phyloP scores from a whole-genome alignment of 1,140 invertebrate species.

The Pomacea maculata region DNA sequence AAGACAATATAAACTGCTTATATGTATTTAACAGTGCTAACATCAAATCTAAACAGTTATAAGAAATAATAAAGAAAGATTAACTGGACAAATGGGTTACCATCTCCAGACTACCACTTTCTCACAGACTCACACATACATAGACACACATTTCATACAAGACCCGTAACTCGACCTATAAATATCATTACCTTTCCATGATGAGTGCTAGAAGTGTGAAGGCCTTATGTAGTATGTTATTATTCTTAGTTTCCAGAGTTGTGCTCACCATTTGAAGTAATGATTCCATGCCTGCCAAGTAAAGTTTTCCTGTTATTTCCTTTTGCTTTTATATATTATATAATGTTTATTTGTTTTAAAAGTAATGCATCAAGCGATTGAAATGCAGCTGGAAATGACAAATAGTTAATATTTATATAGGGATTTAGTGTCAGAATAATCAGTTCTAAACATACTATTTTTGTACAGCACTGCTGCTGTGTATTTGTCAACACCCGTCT shows the following conservation, averaged over 20 bases:
- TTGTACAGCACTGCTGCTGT: not conserved
- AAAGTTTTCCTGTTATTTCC: not conserved
- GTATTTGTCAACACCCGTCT: not conserved
- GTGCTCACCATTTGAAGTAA: not conserved
- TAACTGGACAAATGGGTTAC: no score
- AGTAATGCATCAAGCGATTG: not conserved
- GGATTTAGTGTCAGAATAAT: no score
- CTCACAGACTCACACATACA: not conserved
- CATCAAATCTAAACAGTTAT: no score
- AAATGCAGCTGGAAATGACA: no score
- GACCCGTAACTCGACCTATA: not conserved
- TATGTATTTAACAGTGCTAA: no score
- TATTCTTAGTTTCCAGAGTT: slow-evolving; percentile 6
- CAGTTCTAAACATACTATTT: no score
- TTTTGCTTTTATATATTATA: not conserved
- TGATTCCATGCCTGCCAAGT: slow-evolving; percentile 3
- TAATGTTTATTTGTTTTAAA: not conserved
- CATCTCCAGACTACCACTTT: no score
- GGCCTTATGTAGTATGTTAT: not conserved
- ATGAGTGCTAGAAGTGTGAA: slow-evolving; percentile 2
- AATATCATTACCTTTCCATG: not conserved
- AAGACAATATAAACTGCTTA: no score
- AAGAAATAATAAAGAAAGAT: no score
- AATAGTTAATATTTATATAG: no score
- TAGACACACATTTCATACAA: not conserved